Evolutionary conservation across 2,797 vertebrate genomes (phyloP), one percentile per base, ranked within the genome.

Genomic region (Carduelis carduelis): DNA sequence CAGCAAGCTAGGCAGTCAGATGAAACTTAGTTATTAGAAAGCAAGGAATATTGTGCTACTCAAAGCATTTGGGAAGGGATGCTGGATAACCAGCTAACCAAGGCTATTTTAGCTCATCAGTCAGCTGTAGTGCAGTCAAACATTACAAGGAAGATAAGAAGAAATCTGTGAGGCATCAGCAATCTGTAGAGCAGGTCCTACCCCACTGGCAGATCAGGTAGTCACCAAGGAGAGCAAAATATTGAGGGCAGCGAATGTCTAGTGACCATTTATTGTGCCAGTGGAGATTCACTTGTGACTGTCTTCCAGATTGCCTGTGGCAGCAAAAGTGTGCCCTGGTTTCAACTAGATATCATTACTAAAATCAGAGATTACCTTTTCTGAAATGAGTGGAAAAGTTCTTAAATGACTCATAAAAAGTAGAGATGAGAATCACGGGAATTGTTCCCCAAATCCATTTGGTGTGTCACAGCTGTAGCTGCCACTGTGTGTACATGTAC

Each of bases 181-280:
- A 0, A 46, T 61, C 50, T 1, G 0, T 49, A 46, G 59, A 76
- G 46, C 28, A 2, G 1, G 17, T 64, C 56, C 43, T 64, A 60
- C 21, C 17, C 24, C 4, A 39, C 5, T 69, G 26, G 11, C 17
- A 64, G 69, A 81, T 7, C 27, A 46, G 9, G 19, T 6, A 27
- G 61, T 16, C 53, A 30, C 14, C n/a, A 55, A 47, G 4, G 20
- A 65, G 21, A 69, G 30, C 13, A 66, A 75, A 90, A 50, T 41
- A 78, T 20, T 47, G 47, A 53, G 35, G 41, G 19, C 16, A 83
- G 27, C 8, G 89, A 56, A 72, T 19, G 9, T 56, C 88, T 49
- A 82, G 44, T 30, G 41, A 23, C 28, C 22, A 49, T 59, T 79
- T 69, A 26, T 81, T 69, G 15, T 43, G 15, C 8, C 44, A 46